Conservation (phyloP, 2,888 invertebrate genomes). For the Nomada hirtipes region DNA sequence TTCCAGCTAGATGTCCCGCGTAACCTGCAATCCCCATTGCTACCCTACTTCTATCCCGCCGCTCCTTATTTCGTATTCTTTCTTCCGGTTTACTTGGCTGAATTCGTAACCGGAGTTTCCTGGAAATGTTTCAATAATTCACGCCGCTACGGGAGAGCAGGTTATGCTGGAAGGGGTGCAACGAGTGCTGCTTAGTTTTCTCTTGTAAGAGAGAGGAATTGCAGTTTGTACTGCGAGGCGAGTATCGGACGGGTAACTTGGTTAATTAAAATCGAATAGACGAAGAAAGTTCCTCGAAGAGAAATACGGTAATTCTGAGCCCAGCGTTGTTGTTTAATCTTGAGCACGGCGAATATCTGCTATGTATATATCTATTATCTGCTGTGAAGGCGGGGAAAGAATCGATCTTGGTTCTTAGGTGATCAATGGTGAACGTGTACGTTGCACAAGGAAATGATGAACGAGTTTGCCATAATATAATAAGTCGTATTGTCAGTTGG, state of each 20-base stretch:
- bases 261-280: slow-evolving; percentile 43
- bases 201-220: slow-evolving; percentile 12
- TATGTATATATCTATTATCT: no score
- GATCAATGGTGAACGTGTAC: slow-evolving; percentile 1
- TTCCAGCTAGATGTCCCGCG: slow-evolving; percentile 23
- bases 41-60: background rate
- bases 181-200: background rate
- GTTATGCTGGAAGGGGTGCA: background rate
- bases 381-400: background rate
- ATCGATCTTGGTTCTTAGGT: background rate
- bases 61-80: slow-evolving; percentile 13
- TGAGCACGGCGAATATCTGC: background rate
- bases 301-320: slow-evolving; percentile 43
- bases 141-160: slow-evolving; percentile 9
- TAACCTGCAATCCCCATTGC: slow-evolving; percentile 25
- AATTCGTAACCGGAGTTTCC: background rate
- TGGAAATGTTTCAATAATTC: slow-evolving; percentile 44
- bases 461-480: background rate
- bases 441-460: background rate
- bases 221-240: slow-evolving; percentile 4
- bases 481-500: no score
- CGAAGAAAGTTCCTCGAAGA: slow-evolving; percentile 27
- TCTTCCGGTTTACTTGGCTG: background rate
- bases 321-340: slow-evolving; percentile 41
- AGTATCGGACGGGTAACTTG: slow-evolving; percentile 11